These are phyloP conservation scores for Canis aureus DNA, from an alignment of 2,113 vertebrate species.

Conservation along the genomic window DNA sequence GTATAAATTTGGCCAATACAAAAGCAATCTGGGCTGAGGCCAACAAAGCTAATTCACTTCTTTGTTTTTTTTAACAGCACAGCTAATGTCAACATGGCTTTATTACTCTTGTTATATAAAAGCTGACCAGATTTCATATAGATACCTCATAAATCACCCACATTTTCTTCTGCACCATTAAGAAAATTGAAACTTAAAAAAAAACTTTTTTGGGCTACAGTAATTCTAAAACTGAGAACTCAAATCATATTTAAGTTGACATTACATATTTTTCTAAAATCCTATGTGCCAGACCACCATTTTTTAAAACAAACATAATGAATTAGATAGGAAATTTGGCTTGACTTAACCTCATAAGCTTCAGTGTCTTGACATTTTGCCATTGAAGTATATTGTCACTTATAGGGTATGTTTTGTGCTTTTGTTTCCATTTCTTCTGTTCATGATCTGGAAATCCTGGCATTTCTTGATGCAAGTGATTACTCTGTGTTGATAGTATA, in stretches of 20 bases:
- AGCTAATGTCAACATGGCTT: conserved; percentile 69
- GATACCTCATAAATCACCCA: not conserved
- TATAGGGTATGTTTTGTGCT: conserved; percentile 48
- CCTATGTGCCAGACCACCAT: not conserved
- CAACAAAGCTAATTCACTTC: conserved; percentile 68
- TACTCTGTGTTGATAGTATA: not conserved
- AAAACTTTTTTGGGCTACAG: not conserved
- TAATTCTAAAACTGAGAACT: not conserved
- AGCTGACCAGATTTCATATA: conserved; percentile 47
- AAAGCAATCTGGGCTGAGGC: conserved; percentile 22
- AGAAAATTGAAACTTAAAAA: conserved; percentile 55
- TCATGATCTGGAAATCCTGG: conserved; percentile 3
- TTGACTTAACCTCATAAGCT: conserved; percentile 29
- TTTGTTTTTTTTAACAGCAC: conserved; percentile 67
- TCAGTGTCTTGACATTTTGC: conserved; percentile 59
- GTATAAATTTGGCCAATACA: conserved; percentile 13
- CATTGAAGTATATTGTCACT: not conserved
- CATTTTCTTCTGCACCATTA: conserved; percentile 49
- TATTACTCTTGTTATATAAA: conserved; percentile 70
- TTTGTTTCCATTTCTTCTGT: conserved; percentile 33
- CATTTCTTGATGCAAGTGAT: conserved; percentile 48
- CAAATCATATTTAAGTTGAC: not conserved
- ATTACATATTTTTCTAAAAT: conserved; percentile 8
- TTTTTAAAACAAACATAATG: not conserved
- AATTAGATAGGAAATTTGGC: conserved; percentile 23